These are phyloP conservation scores for Tetramorium alpestre DNA, from an alignment of 1,140 invertebrate species.

Conservation along the genomic window DNA sequence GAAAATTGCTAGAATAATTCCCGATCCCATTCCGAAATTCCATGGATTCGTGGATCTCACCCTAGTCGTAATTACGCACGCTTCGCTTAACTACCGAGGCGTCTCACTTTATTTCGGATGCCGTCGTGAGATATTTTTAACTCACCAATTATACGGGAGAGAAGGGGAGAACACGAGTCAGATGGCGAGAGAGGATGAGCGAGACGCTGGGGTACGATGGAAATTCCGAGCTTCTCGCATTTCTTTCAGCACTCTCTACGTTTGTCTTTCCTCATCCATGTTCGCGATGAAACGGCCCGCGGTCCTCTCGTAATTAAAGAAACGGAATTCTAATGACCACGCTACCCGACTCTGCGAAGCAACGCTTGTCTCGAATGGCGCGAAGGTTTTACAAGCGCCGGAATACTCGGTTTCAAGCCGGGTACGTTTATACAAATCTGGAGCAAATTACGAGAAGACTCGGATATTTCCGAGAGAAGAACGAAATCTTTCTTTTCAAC, in stretches of 20 bases:
- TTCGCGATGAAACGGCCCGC: constrained; percentile 52
- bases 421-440: constrained; percentile 21
- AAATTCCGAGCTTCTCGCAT: constrained; percentile 65
- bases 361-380: constrained; percentile 27
- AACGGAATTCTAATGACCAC: constrained; percentile 68
- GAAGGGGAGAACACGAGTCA: neutral
- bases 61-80: constrained; percentile 65
- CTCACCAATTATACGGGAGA: constrained; percentile 69
- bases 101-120: constrained; percentile 69
- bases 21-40: constrained; percentile 50
- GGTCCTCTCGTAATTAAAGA: constrained; percentile 72
- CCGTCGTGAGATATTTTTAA: constrained; percentile 72
- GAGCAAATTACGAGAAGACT: constrained; percentile 26
- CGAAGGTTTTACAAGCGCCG: constrained; percentile 43
- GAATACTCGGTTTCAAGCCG: neutral
- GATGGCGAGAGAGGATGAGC: constrained; percentile 1
- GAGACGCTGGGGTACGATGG: constrained; percentile 42
- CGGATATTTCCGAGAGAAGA: neutral
- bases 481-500: neutral
- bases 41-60: constrained; percentile 54
- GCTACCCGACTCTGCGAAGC: neutral
- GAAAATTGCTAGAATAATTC: constrained; percentile 64
- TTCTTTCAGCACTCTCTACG: constrained; percentile 66
- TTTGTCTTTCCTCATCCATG: constrained; percentile 70
- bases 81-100: constrained; percentile 66